Conservation (phyloP, 1,140 invertebrate genomes). For the Carposina sasakii region DNA sequence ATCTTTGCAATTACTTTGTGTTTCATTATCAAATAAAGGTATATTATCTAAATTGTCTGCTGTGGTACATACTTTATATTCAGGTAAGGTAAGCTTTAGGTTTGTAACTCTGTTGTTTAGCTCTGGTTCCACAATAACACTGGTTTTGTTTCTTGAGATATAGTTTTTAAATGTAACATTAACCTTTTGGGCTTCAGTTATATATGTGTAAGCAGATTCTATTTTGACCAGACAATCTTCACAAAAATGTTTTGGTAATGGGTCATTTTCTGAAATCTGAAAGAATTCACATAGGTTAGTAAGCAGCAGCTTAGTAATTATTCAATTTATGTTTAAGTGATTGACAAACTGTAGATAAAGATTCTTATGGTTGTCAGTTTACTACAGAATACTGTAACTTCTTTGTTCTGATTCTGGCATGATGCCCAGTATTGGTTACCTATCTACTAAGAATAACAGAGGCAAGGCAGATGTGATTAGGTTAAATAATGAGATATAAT, state of each 20-base stretch:
- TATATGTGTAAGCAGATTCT: slow-evolving; percentile 51
- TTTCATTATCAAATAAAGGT: neutral
- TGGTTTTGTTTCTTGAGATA: slow-evolving; percentile 37
- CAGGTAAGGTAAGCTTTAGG: slow-evolving; percentile 40
- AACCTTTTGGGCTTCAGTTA: slow-evolving; percentile 52
- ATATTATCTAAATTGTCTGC: slow-evolving; percentile 22
- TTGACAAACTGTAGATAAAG: neutral
- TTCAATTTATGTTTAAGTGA: neutral
- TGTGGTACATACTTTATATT: slow-evolving; percentile 40
- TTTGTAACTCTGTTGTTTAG: slow-evolving; percentile 20
- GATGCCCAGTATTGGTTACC: too few relatives aligned
- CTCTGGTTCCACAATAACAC: slow-evolving; percentile 49
- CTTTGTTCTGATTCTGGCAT: too few relatives aligned
- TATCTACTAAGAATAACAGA: too few relatives aligned
- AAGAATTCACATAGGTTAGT: slow-evolving; percentile 11
- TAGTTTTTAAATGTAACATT: slow-evolving; percentile 53
- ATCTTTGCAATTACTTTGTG: neutral
- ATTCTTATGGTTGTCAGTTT: too few relatives aligned
- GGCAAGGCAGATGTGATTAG: too few relatives aligned
- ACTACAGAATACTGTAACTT: too few relatives aligned
- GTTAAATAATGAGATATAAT: neutral
- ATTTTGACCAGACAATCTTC: slow-evolving; percentile 54
- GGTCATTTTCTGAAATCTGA: slow-evolving; percentile 46
- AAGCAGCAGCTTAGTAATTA: neutral
- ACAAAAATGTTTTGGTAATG: slow-evolving; percentile 57